A percentile compares a stretch with the other conserved stretches of the same genome.
Conservation (phyloP, 2,113 vertebrate genomes). For the Edolisoma coerulescens region DNA sequence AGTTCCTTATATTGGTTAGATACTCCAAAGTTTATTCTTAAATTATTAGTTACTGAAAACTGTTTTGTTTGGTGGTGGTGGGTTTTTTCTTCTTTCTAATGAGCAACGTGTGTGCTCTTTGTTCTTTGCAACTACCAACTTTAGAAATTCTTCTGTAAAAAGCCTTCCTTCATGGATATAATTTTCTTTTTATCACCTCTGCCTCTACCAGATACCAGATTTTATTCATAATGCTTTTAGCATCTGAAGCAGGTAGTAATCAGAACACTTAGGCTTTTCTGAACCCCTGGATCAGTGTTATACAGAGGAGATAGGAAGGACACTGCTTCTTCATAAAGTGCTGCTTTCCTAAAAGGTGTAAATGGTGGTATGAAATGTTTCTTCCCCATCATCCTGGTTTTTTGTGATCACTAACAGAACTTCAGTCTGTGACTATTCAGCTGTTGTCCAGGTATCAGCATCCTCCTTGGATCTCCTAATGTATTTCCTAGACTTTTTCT, state of each 20-base stretch:
- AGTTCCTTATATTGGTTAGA: neutral
- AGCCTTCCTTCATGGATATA: neutral
- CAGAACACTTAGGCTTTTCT: neutral
- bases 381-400: neutral
- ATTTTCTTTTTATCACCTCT: neutral
- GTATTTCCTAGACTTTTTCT: neutral
- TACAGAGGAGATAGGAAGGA: neutral
- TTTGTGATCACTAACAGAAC: neutral
- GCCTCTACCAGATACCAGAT: neutral
- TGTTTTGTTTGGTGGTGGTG: neutral
- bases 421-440: neutral
- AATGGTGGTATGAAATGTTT: neutral
- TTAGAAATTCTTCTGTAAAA: neutral
- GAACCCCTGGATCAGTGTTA: neutral
- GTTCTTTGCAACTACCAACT: neutral
- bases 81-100: neutral
- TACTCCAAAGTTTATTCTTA: neutral
- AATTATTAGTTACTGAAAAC: neutral
- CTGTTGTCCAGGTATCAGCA: neutral
- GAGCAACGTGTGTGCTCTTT: neutral
- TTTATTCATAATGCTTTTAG: neutral
- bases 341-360: neutral
- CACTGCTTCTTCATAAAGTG: neutral
- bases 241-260: neutral
- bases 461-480: neutral